Evolutionary conservation across 2,113 vertebrate genomes (phyloP), one percentile per base, ranked within the genome.

Genomic region (Apistogramma diplotaenia): DNA sequence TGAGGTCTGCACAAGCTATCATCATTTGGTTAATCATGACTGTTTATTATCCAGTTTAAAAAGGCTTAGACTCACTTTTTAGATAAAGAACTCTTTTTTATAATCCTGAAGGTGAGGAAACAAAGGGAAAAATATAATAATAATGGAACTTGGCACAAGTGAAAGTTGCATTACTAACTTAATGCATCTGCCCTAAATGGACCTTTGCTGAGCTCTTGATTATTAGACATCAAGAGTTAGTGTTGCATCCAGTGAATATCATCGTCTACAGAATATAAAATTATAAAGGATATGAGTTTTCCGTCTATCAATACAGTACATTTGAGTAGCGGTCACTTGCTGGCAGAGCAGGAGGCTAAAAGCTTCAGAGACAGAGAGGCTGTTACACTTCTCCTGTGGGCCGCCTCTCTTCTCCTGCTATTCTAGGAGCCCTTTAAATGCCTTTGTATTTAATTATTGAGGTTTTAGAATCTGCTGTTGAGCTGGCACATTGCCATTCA

Each of bases 401-500:
- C 74, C 15, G 46, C 76, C 29, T 62, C 67, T 53, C 49, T 89
- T 92, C 88, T 81, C 65, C 70, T 78, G 62, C 78, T 62, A 79
- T 87, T 82, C 57, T 85, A 65, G 75, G 71, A 84, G 72, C 57
- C 77, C 71, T 88, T 82, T 76, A 89, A 89, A 71, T 40, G 49
- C 78, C 78, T 88, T 84, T 75, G 61, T 88, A 74, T 93, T 93
- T 88, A 93, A 94, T 93, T 93, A 87, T 89, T 89, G 78, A 85
- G 76, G 74, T 86, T 88, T 91, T 86, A 75, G 89, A 92, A 88
- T 85, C 61, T 75, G 72, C 90, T 82, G 80, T 81, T 87, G 79
- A 88, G 74, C 81, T 40, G 43, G 79, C 67, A 76, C 82, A 82
- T 78, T 89, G 78, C 81, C 85, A 92, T 93, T 91, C 78, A 85